These are phyloP conservation scores for Aegithalos caudatus DNA, from an alignment of 2,113 vertebrate genomes.

Conservation along the genomic window DNA sequence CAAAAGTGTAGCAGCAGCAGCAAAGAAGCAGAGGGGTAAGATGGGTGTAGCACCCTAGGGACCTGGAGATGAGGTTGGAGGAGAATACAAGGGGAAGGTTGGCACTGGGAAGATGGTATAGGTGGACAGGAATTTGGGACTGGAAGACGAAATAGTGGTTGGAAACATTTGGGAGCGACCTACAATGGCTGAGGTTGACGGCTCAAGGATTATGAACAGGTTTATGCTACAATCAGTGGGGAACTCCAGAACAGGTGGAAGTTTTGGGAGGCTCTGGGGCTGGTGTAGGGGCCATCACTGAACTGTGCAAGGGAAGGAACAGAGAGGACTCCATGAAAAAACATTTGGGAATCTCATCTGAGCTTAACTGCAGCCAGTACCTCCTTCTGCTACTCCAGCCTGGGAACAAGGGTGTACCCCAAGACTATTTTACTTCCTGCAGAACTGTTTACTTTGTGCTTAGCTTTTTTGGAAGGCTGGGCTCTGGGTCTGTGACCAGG, in stretches of 20 bases:
- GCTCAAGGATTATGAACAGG: not conserved
- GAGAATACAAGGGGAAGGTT: not conserved
- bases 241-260: not conserved
- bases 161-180: not conserved
- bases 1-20: not conserved
- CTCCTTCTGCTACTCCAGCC: not conserved
- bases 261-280: not conserved
- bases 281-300: not conserved
- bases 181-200: rapidly evolving
- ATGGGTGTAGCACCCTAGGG: not conserved
- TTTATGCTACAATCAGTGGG: not conserved
- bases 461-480: not conserved
- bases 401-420: not conserved
- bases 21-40: not conserved
- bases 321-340: not conserved
- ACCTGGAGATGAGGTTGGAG: not conserved
- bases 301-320: not conserved
- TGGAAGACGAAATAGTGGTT: not conserved
- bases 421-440: not conserved
- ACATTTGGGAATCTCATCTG: not conserved
- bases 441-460: not conserved
- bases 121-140: not conserved
- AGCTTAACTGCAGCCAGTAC: not conserved
- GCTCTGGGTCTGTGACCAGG: not conserved
- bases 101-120: not conserved